These are phyloP conservation scores for Patiria pectinifera DNA, from an alignment of 53 echinoderm and acorn worm genomes.

Conservation along the genomic window DNA sequence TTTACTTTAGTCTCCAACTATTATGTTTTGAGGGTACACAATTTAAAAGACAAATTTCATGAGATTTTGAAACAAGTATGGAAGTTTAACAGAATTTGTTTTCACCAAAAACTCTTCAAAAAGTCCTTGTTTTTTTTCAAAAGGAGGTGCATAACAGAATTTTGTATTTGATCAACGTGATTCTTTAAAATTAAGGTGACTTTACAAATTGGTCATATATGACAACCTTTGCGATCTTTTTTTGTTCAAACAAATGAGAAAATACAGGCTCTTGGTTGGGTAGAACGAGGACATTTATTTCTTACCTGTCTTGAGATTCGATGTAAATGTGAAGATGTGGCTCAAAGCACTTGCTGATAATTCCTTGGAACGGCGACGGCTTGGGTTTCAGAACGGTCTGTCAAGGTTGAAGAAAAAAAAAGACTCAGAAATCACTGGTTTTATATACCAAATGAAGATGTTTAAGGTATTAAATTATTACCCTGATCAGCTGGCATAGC, in stretches of 20 bases:
- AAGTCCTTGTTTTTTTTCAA: too few species aligned
- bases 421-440: background rate
- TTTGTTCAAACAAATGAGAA: background rate
- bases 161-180: too few species aligned
- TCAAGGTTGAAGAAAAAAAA: background rate
- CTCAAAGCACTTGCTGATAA: slow-evolving; percentile 96
- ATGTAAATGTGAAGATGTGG: slow-evolving; percentile 98
- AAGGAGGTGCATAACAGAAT: too few species aligned
- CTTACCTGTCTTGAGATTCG: slow-evolving; percentile 94
- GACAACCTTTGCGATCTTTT: too few species aligned
- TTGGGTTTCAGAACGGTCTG: slow-evolving; percentile 84
- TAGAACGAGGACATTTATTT: background rate
- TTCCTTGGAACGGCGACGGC: slow-evolving; percentile 92
- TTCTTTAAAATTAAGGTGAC: too few species aligned
- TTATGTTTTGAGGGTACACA: too few species aligned
- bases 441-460: too few species aligned
- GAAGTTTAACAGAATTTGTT: too few species aligned
- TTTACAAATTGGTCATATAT: background rate
- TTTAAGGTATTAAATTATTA: background rate
- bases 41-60: too few species aligned
- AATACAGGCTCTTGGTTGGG: background rate
- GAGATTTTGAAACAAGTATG: too few species aligned
- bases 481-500: background rate
- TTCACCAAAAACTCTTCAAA: too few species aligned
- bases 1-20: too few species aligned